Percentiles rank a stretch among this genome's conserved stretches.
These are phyloP conservation scores for Xenopus tropicalis DNA, from an alignment of 2,113 vertebrate species.

Conservation along the genomic window DNA sequence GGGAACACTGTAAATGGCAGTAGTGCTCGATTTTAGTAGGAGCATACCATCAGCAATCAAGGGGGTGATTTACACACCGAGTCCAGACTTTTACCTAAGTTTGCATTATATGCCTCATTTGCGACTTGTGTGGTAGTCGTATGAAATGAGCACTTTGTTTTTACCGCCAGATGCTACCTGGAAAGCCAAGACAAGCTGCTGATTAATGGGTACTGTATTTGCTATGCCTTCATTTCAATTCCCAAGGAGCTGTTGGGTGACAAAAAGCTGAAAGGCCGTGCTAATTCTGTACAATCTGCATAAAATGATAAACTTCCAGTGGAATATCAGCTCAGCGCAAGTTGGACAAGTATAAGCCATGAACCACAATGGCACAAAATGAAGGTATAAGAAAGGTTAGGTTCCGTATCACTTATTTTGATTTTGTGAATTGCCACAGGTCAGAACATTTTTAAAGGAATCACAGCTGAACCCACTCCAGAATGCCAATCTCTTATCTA, in stretches of 20 bases:
- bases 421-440: no score
- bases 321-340: neutral
- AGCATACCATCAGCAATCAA: conserved; percentile 21
- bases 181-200: conserved; percentile 1
- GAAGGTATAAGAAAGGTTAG: neutral
- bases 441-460: no score
- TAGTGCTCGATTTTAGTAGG: conserved; percentile 25
- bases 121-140: neutral
- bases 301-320: neutral
- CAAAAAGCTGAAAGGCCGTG: conserved; percentile 6
- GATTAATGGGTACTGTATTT: conserved; percentile 11
- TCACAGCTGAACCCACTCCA: no score
- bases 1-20: conserved; percentile 22
- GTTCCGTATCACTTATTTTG: neutral
- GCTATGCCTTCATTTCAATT: neutral
- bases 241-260: neutral
- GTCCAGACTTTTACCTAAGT: neutral
- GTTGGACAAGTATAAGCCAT: neutral
- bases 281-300: neutral
- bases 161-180: conserved; percentile 28
- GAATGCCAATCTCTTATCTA: no score
- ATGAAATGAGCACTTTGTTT: conserved; percentile 24
- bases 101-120: conserved; percentile 26
- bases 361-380: neutral
- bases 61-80: conserved; percentile 19